These are phyloP conservation scores for Drosophila prosaltans DNA, from an alignment of 1,140 invertebrate genomes.

Conservation along the genomic window DNA sequence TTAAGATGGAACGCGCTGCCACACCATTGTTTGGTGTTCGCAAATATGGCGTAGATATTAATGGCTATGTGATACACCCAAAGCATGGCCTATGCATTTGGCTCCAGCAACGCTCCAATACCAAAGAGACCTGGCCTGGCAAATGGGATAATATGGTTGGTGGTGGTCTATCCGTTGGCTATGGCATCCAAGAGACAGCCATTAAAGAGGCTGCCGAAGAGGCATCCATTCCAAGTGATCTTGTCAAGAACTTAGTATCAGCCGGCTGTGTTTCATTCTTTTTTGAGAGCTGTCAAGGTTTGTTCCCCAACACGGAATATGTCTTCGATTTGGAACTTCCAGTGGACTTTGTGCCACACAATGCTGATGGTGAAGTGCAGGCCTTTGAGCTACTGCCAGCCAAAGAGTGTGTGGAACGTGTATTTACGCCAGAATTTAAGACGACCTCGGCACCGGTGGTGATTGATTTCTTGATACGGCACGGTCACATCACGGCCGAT, in stretches of 20 bases:
- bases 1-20: constrained; percentile 96
- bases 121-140: constrained; percentile 97
- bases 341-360: constrained; percentile 93
- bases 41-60: constrained; percentile 97
- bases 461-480: constrained; percentile 95
- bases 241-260: constrained; percentile 90
- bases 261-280: constrained; percentile 94
- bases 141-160: constrained; percentile 98
- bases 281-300: constrained; percentile 94
- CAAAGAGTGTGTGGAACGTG: constrained; percentile 90
- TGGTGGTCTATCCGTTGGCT: constrained; percentile 94
- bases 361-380: constrained; percentile 96
- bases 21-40: constrained; percentile 96
- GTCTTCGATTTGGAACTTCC: constrained; percentile 97
- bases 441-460: constrained; percentile 95
- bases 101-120: constrained; percentile 94
- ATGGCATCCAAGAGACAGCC: constrained; percentile 93
- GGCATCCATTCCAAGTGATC: constrained; percentile 91
- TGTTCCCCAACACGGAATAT: constrained; percentile 97
- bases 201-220: constrained; percentile 97
- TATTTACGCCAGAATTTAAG: constrained; percentile 93
- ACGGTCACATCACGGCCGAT: constrained; percentile 94
- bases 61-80: constrained; percentile 94
- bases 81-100: constrained; percentile 94
- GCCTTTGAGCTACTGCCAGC: constrained; percentile 93